phyloP scores from a whole-genome alignment of 1,140 invertebrate genomes.

The Cyclina sinensis region DNA sequence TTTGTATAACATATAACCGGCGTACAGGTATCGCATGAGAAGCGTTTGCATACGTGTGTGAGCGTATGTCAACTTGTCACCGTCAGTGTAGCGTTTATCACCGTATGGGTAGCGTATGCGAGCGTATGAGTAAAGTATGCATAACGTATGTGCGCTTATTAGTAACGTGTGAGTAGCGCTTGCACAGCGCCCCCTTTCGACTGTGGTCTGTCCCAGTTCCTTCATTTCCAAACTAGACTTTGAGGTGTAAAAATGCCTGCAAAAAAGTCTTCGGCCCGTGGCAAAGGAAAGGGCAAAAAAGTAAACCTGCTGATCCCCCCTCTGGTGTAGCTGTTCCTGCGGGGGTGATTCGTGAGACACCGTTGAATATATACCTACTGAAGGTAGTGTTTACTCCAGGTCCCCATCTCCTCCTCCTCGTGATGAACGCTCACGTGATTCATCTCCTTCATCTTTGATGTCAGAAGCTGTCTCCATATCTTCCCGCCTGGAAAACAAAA shows the following conservation, averaged over 20 bases:
- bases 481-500: neutral
- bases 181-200: constrained; percentile 11
- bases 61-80: constrained; percentile 8
- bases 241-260: constrained; percentile 42
- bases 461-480: constrained; percentile 22
- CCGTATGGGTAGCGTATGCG: neutral
- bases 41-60: constrained; percentile 5
- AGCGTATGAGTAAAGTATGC: neutral
- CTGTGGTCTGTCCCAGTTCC: constrained; percentile 34
- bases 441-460: constrained; percentile 1
- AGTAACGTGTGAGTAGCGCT: constrained; percentile 40
- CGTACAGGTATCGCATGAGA: constrained; percentile 38
- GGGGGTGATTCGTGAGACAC: neutral
- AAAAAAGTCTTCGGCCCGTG: constrained; percentile 18
- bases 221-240: constrained; percentile 44
- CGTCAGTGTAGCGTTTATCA: constrained; percentile 15
- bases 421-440: constrained; percentile 26
- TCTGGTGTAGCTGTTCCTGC: constrained; percentile 19
- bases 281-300: constrained; percentile 36
- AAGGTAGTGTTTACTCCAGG: constrained; percentile 20
- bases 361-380: constrained; percentile 31
- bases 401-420: constrained; percentile 15
- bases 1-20: constrained; percentile 36
- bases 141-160: constrained; percentile 21
- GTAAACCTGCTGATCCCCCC: constrained; percentile 42